phyloP scores from a whole-genome alignment of 2,113 vertebrate species.

The Myotis yumanensis region DNA sequence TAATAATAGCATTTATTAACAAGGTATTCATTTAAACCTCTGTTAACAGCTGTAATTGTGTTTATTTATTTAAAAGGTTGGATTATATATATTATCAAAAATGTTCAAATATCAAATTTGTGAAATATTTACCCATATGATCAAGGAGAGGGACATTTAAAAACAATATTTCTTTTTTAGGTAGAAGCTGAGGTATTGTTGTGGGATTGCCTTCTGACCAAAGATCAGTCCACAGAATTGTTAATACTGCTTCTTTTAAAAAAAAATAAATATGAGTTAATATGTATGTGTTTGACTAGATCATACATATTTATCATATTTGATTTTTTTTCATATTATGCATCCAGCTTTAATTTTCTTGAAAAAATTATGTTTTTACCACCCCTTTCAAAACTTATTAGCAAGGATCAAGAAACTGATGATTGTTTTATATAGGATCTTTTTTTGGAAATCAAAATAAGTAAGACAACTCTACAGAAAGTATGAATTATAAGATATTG shows the following conservation, averaged over 20 bases:
- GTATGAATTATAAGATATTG: neutral
- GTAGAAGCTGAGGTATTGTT: neutral
- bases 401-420: neutral
- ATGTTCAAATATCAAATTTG: neutral
- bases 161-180: constrained; percentile 12
- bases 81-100: neutral
- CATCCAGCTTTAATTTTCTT: neutral
- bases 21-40: neutral
- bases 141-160: neutral
- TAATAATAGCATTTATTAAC: neutral
- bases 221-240: neutral
- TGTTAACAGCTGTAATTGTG: neutral
- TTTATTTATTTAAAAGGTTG: neutral
- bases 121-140: neutral
- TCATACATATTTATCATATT: neutral
- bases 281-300: neutral
- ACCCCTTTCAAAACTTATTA: neutral
- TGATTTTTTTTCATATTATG: constrained; percentile 17
- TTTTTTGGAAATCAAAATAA: neutral
- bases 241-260: neutral
- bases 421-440: neutral
- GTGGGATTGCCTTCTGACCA: no score
- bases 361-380: constrained; percentile 11
- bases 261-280: neutral
- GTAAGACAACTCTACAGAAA: neutral